These are phyloP conservation scores for Petromus typicus DNA, from an alignment of 2,113 vertebrate species.

Conservation along the genomic window DNA sequence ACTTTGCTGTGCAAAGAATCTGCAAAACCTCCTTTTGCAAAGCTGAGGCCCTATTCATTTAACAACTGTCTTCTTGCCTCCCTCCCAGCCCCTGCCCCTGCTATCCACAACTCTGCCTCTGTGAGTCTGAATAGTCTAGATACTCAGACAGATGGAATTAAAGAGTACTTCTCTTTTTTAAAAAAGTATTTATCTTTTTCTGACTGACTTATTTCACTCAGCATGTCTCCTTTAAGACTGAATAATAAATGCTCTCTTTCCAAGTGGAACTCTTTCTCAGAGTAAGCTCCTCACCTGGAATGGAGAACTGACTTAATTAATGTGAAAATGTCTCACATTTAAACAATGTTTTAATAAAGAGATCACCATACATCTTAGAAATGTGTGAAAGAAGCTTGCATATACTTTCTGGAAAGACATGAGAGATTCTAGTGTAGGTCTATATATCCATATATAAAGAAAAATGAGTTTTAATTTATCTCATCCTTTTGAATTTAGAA, in stretches of 20 bases:
- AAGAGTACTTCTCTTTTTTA: not conserved
- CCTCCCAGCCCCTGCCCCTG: fast-evolving
- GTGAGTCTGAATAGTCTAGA: not conserved
- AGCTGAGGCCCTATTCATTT: not conserved
- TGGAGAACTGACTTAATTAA: not conserved
- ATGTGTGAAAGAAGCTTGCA: not conserved
- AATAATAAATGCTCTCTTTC: not conserved
- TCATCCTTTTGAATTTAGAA: not conserved
- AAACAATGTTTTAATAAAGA: not conserved
- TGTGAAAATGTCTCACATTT: not conserved
- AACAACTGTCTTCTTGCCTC: not conserved
- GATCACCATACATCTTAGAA: not conserved
- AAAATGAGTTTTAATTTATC: not conserved
- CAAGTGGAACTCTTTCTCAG: not conserved
- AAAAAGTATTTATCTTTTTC: not conserved
- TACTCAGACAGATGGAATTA: not conserved
- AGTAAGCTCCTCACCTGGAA: not conserved
- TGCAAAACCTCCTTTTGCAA: not conserved
- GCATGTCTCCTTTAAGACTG: not conserved
- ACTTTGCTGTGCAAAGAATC: not conserved
- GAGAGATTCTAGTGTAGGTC: not conserved
- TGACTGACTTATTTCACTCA: not conserved
- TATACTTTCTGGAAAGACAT: not conserved
- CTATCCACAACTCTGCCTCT: not conserved
- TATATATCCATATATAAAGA: not conserved